Evolutionary conservation across 2,113 vertebrate species (phyloP).

Genomic region (Clupea harengus): DNA sequence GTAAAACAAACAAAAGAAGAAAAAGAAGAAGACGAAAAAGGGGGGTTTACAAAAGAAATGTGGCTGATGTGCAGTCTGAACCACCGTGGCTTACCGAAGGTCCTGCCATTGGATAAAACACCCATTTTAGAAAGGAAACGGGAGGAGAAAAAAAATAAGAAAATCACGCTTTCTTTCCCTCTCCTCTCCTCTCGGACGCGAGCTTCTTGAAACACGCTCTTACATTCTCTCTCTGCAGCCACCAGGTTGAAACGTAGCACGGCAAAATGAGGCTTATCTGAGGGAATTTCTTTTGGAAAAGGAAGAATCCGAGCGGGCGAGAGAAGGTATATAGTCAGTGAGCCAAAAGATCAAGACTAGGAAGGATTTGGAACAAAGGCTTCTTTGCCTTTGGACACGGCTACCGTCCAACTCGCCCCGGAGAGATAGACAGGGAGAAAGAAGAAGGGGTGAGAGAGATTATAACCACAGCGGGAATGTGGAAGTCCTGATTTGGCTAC

Average conservation of each 20-base stretch:
- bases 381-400: not conserved
- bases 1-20: not conserved
- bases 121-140: not conserved
- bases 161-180: not conserved
- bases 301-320: not conserved
- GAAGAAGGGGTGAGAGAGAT: not conserved
- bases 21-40: not conserved
- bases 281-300: not conserved
- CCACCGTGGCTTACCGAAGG: not conserved
- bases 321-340: not conserved
- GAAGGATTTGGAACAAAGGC: not conserved
- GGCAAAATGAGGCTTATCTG: not conserved
- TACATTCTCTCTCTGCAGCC: not conserved
- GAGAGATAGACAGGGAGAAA: not conserved
- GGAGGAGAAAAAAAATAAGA: not conserved
- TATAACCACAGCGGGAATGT: slow-evolving; percentile 39
- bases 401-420: not conserved
- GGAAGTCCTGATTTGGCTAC: not conserved
- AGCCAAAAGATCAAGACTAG: not conserved
- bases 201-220: not conserved
- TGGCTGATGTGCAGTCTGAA: not conserved
- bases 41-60: not conserved
- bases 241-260: not conserved
- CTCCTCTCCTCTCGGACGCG: not conserved
- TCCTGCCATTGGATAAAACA: not conserved